phyloP scores from a whole-genome alignment of 2,797 vertebrate genomes.

The Triplophysa yarkandensis region DNA sequence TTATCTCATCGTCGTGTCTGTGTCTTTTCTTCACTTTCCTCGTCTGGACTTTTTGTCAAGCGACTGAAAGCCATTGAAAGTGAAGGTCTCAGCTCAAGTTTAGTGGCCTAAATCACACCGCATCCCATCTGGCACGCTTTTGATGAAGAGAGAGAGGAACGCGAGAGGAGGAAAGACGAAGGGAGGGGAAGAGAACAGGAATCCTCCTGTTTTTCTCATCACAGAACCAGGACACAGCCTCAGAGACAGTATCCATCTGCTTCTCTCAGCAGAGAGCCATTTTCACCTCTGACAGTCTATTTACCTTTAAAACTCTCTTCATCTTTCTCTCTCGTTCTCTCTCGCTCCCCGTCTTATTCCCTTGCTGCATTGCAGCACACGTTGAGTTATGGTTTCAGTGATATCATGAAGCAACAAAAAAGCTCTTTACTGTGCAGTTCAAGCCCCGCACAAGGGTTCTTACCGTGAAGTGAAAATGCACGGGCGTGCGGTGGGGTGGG shows the following conservation, averaged over 20 bases:
- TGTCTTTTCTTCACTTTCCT: slow-evolving; percentile 5
- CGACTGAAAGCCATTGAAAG: background rate
- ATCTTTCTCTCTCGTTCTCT: slow-evolving; percentile 50
- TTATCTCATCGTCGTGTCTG: too few relatives aligned
- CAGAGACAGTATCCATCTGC: slow-evolving; percentile 74
- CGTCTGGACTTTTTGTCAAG: slow-evolving; percentile 20
- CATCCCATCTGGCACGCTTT: slow-evolving; percentile 69
- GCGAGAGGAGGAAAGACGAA: background rate
- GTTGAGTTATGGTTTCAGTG: slow-evolving; percentile 41
- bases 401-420: slow-evolving; percentile 44
- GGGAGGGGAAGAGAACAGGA: slow-evolving; percentile 17
- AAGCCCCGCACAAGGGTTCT: slow-evolving; percentile 17
- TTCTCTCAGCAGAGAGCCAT: slow-evolving; percentile 60
- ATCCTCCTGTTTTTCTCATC: slow-evolving; percentile 65
- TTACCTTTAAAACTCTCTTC: slow-evolving; percentile 62
- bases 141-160: slow-evolving; percentile 55
- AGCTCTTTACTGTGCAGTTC: slow-evolving; percentile 22
- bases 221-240: slow-evolving; percentile 62
- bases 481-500: background rate
- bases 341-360: slow-evolving; percentile 32
- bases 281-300: slow-evolving; percentile 46
- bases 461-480: background rate
- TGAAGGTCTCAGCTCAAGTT: slow-evolving; percentile 20
- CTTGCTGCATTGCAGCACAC: slow-evolving; percentile 42
- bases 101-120: slow-evolving; percentile 39